These are phyloP conservation scores for Temnothorax unifasciatus DNA, from an alignment of 2,888 invertebrate genomes.

Conservation along the genomic window DNA sequence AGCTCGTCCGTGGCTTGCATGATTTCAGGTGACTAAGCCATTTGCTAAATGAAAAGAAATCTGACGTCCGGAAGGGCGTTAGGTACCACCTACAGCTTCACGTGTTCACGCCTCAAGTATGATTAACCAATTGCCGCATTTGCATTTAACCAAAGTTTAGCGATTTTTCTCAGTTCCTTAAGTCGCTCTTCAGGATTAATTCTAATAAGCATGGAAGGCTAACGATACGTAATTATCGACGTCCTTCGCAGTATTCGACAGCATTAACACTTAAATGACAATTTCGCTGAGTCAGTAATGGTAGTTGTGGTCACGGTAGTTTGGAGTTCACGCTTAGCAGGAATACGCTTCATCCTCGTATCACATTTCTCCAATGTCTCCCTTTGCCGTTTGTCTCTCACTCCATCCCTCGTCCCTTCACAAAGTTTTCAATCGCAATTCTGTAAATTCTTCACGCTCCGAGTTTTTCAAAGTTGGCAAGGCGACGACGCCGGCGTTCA, in stretches of 20 bases:
- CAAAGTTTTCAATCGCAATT: constrained; percentile 30
- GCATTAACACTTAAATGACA: constrained; percentile 28
- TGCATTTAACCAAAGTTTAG: constrained; percentile 49
- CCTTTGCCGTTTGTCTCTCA: neutral
- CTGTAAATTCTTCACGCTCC: constrained; percentile 24
- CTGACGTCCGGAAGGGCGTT: constrained; percentile 67
- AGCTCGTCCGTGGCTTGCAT: constrained; percentile 83
- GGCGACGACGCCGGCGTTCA: neutral
- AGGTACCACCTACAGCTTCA: constrained; percentile 71
- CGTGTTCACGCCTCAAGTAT: constrained; percentile 74
- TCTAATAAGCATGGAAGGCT: constrained; percentile 49
- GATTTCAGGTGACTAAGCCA: constrained; percentile 82
- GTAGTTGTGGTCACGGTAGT: constrained; percentile 44
- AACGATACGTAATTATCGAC: constrained; percentile 22
- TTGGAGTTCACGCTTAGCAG: constrained; percentile 51
- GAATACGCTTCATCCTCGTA: constrained; percentile 24
- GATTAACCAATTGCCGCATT: constrained; percentile 57
- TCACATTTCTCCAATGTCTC: constrained; percentile 2
- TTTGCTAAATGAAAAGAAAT: constrained; percentile 71
- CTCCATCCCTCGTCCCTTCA: constrained; percentile 5
- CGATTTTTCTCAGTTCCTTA: constrained; percentile 29
- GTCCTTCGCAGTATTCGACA: constrained; percentile 22
- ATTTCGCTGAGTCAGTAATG: constrained; percentile 46
- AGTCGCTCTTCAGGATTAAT: constrained; percentile 29
- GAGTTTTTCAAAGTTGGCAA: constrained; percentile 36